Evolutionary conservation across 2,113 vertebrate genomes (phyloP), one percentile per base, ranked within the genome.

Genomic region (Calypte anna): DNA sequence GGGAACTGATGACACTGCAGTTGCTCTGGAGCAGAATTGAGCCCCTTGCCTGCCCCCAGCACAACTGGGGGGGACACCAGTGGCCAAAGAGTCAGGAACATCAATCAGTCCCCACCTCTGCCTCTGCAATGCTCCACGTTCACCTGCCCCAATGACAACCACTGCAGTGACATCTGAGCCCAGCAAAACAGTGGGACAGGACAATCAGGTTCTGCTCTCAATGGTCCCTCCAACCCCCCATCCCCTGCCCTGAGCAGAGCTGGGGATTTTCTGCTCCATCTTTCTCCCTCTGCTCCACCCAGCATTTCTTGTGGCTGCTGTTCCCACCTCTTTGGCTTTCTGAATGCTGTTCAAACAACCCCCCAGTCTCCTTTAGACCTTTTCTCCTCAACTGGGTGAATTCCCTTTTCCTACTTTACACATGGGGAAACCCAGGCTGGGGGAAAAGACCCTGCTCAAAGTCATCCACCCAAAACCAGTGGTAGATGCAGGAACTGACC

Each of bases 61-160:
- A 82, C 43, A 28, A 64, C 46, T 27, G 8, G 1, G 51, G 5
- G 30, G 44, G 57, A 19, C 28, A n/a, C 63, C 0, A 6, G 58
- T 6, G 13, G 62, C 48, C 76, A 24, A 9, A 51, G 69, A 23
- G 66, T 8, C 0, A 0, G 8, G 22, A 63, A 8, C 0, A 0
- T 12, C 40, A 40, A 10, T 22, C 55, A 69, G 19, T 28, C 86
- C 12, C 25, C 0, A 2, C 7, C 14, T 31, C 36, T 48, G 55
- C 31, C 72, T 28, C 23, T 2, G 64, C 73, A 27, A 15, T 4
- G 36, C 63, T 58, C 33, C 46, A 5, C 0, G 0, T n/a, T 53
- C 72, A 23, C 33, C 46, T 7, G 31, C 40, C 50, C 40, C 4
- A 9, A 15, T 3, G 6, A 12, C 8, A 18, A 3, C 19, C 23